Base-by-base conservation (phyloP, 92 coral and sea anemone genomes). In the Hydrozoanthus gracilis region DNA sequence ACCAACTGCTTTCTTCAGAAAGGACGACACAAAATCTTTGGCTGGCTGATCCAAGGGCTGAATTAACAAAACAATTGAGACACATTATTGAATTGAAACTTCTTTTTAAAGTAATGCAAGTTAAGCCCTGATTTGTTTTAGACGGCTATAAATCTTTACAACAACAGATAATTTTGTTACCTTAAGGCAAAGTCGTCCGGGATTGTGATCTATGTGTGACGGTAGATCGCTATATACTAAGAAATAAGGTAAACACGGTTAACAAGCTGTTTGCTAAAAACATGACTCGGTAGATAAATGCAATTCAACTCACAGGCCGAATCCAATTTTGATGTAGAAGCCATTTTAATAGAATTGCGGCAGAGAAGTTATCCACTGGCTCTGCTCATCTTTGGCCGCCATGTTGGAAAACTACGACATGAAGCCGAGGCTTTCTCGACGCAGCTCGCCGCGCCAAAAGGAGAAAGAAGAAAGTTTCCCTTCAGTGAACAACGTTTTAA, bases 201-300 rank as follows among this genome's bases (percentile, higher is more conserved):
- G 83, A 65, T 91, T 88, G 77, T 94, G 91, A 71, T 71, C 84
- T 16, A 96, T 89, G 62, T 86, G 90, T 5, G 88, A 78, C 13
- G 95, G 98, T 48, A 96, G 92, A 50, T 88, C 95, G 73, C 89
- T 75, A 83, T 96, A 96, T 65, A 96, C 71, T 61, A 95, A 76
- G 45, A 86, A 93, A 90, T 4, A 71, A 49, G 54, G 47, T 70
- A 47, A 87, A 47, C 18, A 68, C 3, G 35, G 5, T 15, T 56
- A 51, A 6, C 49, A 76, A 14, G 13, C 11, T 15, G 15, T 16
- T 8, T 16, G 9, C 49, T 8, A n/a, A 50, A 8, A 51, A 4
- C 18, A 8, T 2, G 13, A 71, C 2, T 44, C 13, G 13, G 47
- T 10, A 39, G 13, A 27, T 7, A 68, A 8, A 20, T 71, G n/a